Base-by-base conservation (phyloP, 2,888 invertebrate genomes). In the Drosophila birchii region DNA sequence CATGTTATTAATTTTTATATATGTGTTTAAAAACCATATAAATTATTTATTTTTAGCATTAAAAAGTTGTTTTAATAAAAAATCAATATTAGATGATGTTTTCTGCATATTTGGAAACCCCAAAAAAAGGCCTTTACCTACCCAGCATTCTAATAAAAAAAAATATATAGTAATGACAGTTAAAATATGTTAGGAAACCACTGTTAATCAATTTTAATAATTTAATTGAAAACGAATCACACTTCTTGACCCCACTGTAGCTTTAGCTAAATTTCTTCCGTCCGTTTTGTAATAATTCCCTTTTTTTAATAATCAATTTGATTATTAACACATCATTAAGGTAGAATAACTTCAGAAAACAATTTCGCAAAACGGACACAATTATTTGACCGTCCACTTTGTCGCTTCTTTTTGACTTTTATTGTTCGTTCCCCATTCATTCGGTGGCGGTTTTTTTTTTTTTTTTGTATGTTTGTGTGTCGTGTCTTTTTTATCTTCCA, bases 361-460 rank as follows among this genome's bases (percentile, higher is more conserved):
- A 20, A 26, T 64, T 26, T 44, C 26, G 14, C 41, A 64, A 47
- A 47, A 41, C 60, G 57, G 32, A 38, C 57, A 20, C 38, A 36
- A 69, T 47, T 20, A 56, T 45, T 38, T 47, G 68, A 57, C 36
- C 57, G 47, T 72, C 34, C 38, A 36, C 26, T 59, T 61, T 75
- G 70, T 64, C 36, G 43, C 71, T 69, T 38, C 44, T 74, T 64
- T 76, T 64, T 76, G 74, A 69, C 70, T 85, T 88, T 83, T 88
- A 76, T 72, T 85, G 78, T 76, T 79, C 80, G 56, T 36, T 64
- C 54, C 75, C 87, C 87, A 86, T 85, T 88, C 85, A 85, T 85
- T 88, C 76, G 83, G 80, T 80, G 78, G 88, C 76, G 88, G 75
- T 64, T 64, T 78, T 79, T 59, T 66, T 64, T 64, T 78, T 79